A percentile compares a stretch with the other conserved stretches of the same genome.
phyloP scores from a whole-genome alignment of 2,113 vertebrate species.

The Grammomys surdaster region DNA sequence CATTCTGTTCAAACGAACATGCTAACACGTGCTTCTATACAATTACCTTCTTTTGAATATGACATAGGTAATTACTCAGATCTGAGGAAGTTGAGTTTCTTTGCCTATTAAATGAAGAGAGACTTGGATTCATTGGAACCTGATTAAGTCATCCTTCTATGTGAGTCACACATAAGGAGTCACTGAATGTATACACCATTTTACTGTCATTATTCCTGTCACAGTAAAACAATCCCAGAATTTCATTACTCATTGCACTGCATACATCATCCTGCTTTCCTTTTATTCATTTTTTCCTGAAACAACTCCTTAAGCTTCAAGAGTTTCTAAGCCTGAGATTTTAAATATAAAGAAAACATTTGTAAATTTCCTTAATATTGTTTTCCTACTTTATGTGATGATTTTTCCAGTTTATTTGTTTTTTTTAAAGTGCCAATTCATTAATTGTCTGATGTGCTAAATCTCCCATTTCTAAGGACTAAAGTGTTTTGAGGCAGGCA shows the following conservation, averaged over 20 bases:
- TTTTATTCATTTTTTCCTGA: not conserved
- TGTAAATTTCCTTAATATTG: not conserved
- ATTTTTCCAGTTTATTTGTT: not conserved
- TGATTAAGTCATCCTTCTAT: not conserved
- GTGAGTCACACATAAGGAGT: accelerated
- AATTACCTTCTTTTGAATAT: not conserved
- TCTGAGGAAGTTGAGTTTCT: conserved; percentile 20
- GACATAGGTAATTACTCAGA: not conserved
- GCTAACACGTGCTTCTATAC: not conserved
- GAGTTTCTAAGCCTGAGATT: not conserved
- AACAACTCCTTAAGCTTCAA: not conserved
- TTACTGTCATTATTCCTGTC: not conserved
- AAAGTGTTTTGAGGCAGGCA: not conserved
- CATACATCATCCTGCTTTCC: not conserved
- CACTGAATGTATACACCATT: not conserved
- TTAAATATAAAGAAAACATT: not conserved
- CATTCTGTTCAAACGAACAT: not conserved
- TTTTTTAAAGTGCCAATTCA: not conserved
- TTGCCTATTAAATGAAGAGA: not conserved
- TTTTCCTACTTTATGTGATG: not conserved
- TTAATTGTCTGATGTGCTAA: not conserved
- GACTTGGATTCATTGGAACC: not conserved
- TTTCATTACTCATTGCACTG: not conserved
- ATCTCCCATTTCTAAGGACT: conserved; percentile 2
- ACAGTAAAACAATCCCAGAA: not conserved